Evolutionary conservation across 2,797 vertebrate genomes (phyloP).

Genomic region (Synaphobranchus kaupii): DNA sequence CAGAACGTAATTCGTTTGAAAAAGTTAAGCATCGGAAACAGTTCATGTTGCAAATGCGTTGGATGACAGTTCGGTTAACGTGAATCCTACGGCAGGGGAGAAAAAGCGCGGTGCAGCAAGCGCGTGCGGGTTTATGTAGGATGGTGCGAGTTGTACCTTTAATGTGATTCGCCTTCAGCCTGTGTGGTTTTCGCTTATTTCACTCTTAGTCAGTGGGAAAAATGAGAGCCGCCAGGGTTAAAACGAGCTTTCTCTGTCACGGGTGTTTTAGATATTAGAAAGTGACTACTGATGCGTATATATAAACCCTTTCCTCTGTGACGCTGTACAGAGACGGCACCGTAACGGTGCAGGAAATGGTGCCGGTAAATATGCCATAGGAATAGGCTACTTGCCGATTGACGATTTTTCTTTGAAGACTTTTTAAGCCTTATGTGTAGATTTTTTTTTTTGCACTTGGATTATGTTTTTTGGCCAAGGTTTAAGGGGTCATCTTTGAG

Average conservation of each 20-base stretch:
- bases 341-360: background rate
- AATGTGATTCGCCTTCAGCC: conserved; percentile 27
- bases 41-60: background rate
- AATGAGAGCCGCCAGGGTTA: conserved; percentile 19
- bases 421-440: background rate
- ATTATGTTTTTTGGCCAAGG: background rate
- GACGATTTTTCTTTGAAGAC: background rate
- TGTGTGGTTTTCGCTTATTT: conserved; percentile 59
- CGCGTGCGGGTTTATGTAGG: conserved; percentile 10
- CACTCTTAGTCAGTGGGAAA: conserved; percentile 71
- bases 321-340: background rate
- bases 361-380: conserved; percentile 24
- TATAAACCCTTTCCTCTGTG: background rate
- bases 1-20: background rate
- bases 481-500: background rate
- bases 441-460: background rate
- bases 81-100: background rate
- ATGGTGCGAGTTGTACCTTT: conserved; percentile 32
- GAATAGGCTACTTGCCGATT: background rate
- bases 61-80: background rate
- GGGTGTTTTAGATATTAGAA: conserved; percentile 17
- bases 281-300: background rate
- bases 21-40: background rate
- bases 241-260: conserved; percentile 7
- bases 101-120: background rate